phyloP scores from a whole-genome alignment of 2,797 vertebrate genomes.

The Vipera latastei region DNA sequence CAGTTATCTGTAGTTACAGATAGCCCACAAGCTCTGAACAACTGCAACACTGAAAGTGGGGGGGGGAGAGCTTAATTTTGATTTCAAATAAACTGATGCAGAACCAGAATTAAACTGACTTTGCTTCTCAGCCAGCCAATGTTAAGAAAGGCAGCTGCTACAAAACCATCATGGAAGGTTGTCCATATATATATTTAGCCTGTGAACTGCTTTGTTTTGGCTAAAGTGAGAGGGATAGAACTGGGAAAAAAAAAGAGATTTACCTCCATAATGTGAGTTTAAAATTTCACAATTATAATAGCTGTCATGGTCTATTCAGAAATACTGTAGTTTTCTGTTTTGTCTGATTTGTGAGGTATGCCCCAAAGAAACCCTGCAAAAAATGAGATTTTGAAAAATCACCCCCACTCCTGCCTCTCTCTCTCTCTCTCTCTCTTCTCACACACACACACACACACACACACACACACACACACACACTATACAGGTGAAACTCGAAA shows the following conservation, averaged over 20 bases:
- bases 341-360: background rate
- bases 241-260: background rate
- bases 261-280: background rate
- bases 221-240: conserved; percentile 1
- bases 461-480: no score
- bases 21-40: background rate
- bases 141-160: background rate
- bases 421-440: no score
- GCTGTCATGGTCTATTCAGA: conserved; percentile 5
- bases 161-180: background rate
- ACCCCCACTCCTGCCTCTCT: no score
- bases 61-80: background rate
- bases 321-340: background rate
- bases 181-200: background rate
- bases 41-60: background rate
- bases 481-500: background rate
- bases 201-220: background rate
- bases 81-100: background rate
- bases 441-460: rapidly evolving
- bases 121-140: background rate
- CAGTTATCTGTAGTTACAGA: background rate
- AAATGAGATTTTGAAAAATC: background rate
- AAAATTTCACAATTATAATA: conserved; percentile 24
- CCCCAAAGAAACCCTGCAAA: background rate
- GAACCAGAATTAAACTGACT: background rate